A percentile compares a stretch with the other conserved stretches of the same genome.
Conservation (phyloP, 2,888 invertebrate genomes). For the Morpho helenor region DNA sequence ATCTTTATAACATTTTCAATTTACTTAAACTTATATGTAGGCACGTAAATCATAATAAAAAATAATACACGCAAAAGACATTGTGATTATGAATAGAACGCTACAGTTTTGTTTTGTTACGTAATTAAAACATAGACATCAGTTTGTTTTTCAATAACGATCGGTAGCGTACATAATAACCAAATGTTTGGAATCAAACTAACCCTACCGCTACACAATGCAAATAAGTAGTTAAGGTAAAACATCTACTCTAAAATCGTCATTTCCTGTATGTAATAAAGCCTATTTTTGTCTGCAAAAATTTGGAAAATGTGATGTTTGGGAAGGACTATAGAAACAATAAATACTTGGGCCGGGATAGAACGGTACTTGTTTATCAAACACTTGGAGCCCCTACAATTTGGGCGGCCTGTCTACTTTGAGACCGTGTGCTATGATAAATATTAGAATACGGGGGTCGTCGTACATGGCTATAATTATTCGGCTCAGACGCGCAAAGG, state of each 20-base stretch:
- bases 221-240: slow-evolving; percentile 8
- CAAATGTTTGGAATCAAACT: slow-evolving; percentile 31
- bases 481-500: slow-evolving; percentile 14
- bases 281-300: slow-evolving; percentile 10
- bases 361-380: slow-evolving; percentile 46
- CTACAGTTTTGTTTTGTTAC: not conserved
- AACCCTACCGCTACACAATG: slow-evolving; percentile 31
- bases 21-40: too few species aligned
- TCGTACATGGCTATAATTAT: slow-evolving; percentile 19
- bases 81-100: not conserved
- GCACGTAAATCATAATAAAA: not conserved
- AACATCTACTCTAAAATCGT: slow-evolving; percentile 1
- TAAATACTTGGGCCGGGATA: slow-evolving; percentile 34
- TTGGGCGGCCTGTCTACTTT: slow-evolving; percentile 37
- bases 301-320: slow-evolving; percentile 21
- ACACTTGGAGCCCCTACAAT: slow-evolving; percentile 45
- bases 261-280: slow-evolving; percentile 7
- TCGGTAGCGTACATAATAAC: slow-evolving; percentile 26
- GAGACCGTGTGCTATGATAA: slow-evolving; percentile 19
- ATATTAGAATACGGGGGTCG: slow-evolving; percentile 18
- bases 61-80: not conserved
- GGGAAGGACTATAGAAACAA: slow-evolving; percentile 36
- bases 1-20: too few species aligned
- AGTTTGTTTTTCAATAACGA: slow-evolving; percentile 22
- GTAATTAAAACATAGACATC: not conserved